A percentile compares a stretch with the other conserved stretches of the same genome.
These are phyloP conservation scores for Hippoglossus stenolepis DNA, from an alignment of 2,113 vertebrate genomes.

Conservation along the genomic window DNA sequence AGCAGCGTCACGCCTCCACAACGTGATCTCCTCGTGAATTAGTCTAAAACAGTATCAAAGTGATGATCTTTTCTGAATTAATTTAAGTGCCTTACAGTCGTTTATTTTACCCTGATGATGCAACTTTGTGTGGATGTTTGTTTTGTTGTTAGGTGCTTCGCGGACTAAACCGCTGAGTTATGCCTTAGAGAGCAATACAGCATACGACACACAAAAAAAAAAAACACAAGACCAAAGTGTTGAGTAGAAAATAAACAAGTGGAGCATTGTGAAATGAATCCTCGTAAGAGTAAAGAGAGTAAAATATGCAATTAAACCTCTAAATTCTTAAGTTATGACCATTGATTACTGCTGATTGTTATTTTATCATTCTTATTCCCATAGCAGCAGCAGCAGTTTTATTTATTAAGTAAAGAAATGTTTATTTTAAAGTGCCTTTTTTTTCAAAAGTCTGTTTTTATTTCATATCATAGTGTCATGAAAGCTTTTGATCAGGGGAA, in stretches of 20 bases:
- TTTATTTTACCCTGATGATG: conserved; percentile 45
- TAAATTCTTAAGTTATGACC: conserved; percentile 6
- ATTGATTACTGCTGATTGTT: not conserved
- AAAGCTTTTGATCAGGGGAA: not conserved
- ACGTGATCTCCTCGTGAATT: conserved; percentile 59
- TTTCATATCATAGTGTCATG: not conserved
- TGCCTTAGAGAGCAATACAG: conserved; percentile 4
- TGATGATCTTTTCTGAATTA: conserved; percentile 47
- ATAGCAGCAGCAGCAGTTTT: conserved; percentile 8
- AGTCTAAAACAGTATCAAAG: conserved; percentile 23
- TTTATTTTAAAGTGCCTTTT: conserved; percentile 10
- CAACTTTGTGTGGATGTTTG: conserved; percentile 40
- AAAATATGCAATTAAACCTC: not conserved
- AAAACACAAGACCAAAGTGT: conserved; percentile 38
- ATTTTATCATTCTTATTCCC: conserved; percentile 4
- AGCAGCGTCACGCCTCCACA: conserved; percentile 77
- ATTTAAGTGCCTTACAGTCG: conserved; percentile 78
- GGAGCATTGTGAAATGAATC: conserved; percentile 5
- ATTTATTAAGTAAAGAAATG: conserved; percentile 1
- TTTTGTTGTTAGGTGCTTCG: conserved; percentile 61
- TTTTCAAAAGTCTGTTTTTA: conserved; percentile 1
- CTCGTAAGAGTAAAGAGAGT: conserved; percentile 8
- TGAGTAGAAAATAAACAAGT: conserved; percentile 17
- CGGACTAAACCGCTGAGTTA: conserved; percentile 47
- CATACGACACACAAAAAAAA: not conserved